Evolutionary conservation across 2,113 vertebrate species (phyloP), one percentile per base, ranked within the genome.

Genomic region (Mastomys natalensis): DNA sequence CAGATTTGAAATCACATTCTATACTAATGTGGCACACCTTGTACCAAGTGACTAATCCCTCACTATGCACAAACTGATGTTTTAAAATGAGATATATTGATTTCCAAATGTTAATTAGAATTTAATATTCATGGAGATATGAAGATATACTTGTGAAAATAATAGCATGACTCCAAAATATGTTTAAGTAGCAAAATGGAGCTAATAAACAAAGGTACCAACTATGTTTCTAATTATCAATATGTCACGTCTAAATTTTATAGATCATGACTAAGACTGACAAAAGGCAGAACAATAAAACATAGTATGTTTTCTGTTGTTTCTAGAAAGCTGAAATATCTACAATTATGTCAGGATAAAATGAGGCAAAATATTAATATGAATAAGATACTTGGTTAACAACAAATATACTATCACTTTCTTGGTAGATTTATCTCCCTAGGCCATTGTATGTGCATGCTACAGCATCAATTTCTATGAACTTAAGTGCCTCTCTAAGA

Each of bases 381-480:
- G 3, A 1, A 1, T 62, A 29, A 40, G 12, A 10, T 72, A 55
- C 64, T 51, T 16, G 31, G 0, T 0, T 8, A 74, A 48, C n/a
- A 64, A 22, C 1, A 4, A 43, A 15, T 48, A 6, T 1, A 60
- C 48, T 51, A 55, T 21, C 4, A 74, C 8, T 6, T 60, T 40
- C 34, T 24, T 72, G 19, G 48, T 3, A 40, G 5, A 58, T 26
- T 62, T 76, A 8, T 22, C 7, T 73, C 1, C 3, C 5, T 48
- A 16, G 5, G 3, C 13, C 12, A 34, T 16, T 68, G 5, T 68
- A 13, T 68, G 31, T 34, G 12, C 34, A 34, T 34, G 4, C 40
- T 64, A 64, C 11, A 64, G 4, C 60, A n/a, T 60, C 0, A 62
- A 3, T 80, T 68, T 80, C 11, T 0, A 7, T 43, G 15, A 9